Base-by-base conservation (phyloP, 2,797 vertebrate genomes). In the Alosa sapidissima region DNA sequence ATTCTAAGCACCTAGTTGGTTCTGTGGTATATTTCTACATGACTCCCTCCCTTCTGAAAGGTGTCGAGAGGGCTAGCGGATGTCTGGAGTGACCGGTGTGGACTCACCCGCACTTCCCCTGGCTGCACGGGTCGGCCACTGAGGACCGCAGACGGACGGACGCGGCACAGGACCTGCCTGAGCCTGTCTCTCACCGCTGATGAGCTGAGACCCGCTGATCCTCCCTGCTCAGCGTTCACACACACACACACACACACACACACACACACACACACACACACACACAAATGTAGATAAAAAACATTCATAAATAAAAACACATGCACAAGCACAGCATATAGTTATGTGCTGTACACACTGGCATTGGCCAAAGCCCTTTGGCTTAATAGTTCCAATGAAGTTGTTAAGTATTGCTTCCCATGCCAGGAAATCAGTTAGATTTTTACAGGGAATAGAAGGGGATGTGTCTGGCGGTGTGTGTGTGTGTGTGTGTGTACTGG, bases 81-180 rank as follows among this genome's bases (percentile, higher is more conserved):
- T 54, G 13, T 62, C 24, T 60, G 33, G 11, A 14, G 75, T 49
- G 5, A 48, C 52, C 16, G 13, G 41, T 45, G 7, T 1, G 5
- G 2, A 28, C 91, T 92, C 90, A 99, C 97, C 96, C 96, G 95
- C 87, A 93, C 85, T 83, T 97, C 95, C 86, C 93, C 93, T 87
- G 91, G 81, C 81, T 95, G 95, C 84, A 92, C 92, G 78, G 96
- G 91, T 90, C 92, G 94, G 84, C 94, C 94, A 93, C 94, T 97
- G 93, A 99, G 93, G 86, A 95, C 88, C 83, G 98, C 93, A 1
- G 95, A 96, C 0, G 98, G 96, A 49, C 90, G 94, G 11, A 94
- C 95, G 4, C 89, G 91, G 83, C 92, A 91, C 2, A 98, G 91
- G 88, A 99, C 93, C 91, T 91, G 92, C 90, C 90, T 95, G 90